phyloP scores from a whole-genome alignment of 23 tunicate genomes.

The Oikopleura albicans region DNA sequence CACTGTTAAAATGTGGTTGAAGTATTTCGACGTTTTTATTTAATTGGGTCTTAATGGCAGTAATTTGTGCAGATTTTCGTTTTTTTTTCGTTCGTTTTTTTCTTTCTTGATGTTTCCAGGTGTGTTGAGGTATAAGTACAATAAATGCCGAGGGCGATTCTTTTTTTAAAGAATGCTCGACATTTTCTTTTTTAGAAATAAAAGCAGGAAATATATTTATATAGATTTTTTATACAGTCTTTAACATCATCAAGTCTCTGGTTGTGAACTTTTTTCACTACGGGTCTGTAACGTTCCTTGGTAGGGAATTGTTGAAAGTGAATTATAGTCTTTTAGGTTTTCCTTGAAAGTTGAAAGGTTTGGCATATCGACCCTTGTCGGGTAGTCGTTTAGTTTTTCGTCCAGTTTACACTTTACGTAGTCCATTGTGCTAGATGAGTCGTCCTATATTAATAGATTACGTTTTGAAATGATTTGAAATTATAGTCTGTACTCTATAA shows the following conservation, averaged over 20 bases:
- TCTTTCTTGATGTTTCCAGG: not conserved
- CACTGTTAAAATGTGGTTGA: no score
- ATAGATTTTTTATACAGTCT: not conserved
- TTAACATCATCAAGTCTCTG: not conserved
- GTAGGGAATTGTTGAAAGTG: slow-evolving; percentile 2
- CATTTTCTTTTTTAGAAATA: no score
- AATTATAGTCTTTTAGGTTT: slow-evolving; percentile 6
- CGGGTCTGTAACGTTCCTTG: not conserved
- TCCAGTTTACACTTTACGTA: not conserved
- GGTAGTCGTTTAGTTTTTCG: not conserved
- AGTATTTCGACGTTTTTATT: no score
- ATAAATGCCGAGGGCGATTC: not conserved
- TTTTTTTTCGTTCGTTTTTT: not conserved
- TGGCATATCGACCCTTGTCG: not conserved
- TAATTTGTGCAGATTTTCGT: not conserved
- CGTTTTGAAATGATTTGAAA: no score
- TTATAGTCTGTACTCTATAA: no score
- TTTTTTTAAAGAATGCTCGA: no score
- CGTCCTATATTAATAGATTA: no score
- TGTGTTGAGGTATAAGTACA: not conserved
- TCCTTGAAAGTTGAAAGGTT: not conserved
- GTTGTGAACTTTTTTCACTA: not conserved
- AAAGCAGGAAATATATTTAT: no score
- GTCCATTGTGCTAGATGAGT: no score
- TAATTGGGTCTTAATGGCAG: not conserved